Evolutionary conservation across 2,797 vertebrate species (phyloP), one percentile per base, ranked within the genome.

Genomic region (Euphonia xanthogaster): DNA sequence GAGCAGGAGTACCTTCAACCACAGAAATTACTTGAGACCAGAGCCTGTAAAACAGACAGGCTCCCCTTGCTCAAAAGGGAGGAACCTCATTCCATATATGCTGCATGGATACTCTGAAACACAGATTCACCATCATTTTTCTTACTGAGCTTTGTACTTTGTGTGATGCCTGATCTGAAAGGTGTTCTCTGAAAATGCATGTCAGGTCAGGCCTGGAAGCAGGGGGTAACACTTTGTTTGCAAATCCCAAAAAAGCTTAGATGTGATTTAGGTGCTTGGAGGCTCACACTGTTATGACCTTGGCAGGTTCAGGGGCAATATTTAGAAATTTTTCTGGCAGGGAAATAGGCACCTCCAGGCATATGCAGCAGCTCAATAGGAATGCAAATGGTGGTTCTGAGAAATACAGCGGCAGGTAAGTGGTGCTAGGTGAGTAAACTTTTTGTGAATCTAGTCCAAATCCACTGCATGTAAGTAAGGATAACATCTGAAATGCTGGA

Each of bases 321-420:
- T 97, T 95, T 97, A 86, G 95, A 94, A 97, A 95, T 91, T 96
- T 97, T 95, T 93, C 95, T 96, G 96, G 96, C 93, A 94, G 62
- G 39, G 58, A 93, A 90, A 62, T 62, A 90, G 58, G 54, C 47
- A 80, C 93, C 95, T 90, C 70, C 6, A 6, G 95, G 95, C 37
- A 0, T 83, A 40, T 54, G 35, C 65, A 90, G 76, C 72, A 94
- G 58, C 91, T 91, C 87, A 65, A 3, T 83, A 82, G 51, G 88
- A 88, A 94, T 86, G 79, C 82, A 93, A 88, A 95, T 81, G 33
- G 30, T 80, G 58, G 39, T 81, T 77, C 93, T 83, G 72, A 74
- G 78, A 93, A 90, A 71, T 68, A 65, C 53, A 58, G 88, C 33
- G 47, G 79, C 35, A 84, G 65, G 35, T 33, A 86, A 91, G 47